These are phyloP conservation scores for Scarus forsteni DNA, from an alignment of 2,797 vertebrate genomes.

Conservation along the genomic window DNA sequence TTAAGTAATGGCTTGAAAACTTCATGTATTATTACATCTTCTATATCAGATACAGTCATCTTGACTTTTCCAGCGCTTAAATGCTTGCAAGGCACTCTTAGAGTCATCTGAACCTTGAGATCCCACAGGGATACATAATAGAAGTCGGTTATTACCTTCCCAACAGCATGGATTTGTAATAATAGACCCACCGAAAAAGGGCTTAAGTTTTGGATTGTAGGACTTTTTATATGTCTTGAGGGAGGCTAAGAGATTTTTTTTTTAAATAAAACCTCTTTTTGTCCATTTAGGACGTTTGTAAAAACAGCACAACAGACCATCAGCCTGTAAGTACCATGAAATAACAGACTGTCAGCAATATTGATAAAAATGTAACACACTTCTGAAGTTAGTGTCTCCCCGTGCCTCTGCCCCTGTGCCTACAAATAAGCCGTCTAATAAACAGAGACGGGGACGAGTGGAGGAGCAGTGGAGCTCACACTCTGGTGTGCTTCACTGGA, in stretches of 20 bases:
- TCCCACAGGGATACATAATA: background rate
- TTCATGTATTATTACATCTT: no score
- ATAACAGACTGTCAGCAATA: conserved; percentile 5
- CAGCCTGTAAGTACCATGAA: background rate
- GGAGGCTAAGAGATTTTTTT: conserved; percentile 3
- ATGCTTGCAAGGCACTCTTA: background rate
- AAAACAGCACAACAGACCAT: background rate
- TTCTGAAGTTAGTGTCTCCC: conserved; percentile 21
- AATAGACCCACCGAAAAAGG: conserved; percentile 25
- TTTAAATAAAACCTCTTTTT: background rate
- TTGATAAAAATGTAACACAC: conserved; percentile 3
- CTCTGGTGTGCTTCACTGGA: conserved; percentile 67
- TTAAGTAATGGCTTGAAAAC: background rate
- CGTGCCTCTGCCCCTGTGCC: conserved; percentile 11
- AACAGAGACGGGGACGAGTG: conserved; percentile 40
- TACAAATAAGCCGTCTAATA: conserved; percentile 62
- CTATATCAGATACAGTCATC: background rate
- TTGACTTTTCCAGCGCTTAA: background rate
- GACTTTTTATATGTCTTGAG: conserved; percentile 3
- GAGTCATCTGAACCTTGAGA: background rate
- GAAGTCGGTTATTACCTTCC: conserved; percentile 19
- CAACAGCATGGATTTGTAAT: conserved; percentile 13
- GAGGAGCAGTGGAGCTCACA: conserved; percentile 41
- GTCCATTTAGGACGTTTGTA: conserved; percentile 4
- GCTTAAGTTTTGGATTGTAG: conserved; percentile 10